Percentiles rank a stretch among this genome's conserved stretches.
Evolutionary conservation across 2,888 invertebrate genomes (phyloP).

Genomic region (Neria commutata): DNA sequence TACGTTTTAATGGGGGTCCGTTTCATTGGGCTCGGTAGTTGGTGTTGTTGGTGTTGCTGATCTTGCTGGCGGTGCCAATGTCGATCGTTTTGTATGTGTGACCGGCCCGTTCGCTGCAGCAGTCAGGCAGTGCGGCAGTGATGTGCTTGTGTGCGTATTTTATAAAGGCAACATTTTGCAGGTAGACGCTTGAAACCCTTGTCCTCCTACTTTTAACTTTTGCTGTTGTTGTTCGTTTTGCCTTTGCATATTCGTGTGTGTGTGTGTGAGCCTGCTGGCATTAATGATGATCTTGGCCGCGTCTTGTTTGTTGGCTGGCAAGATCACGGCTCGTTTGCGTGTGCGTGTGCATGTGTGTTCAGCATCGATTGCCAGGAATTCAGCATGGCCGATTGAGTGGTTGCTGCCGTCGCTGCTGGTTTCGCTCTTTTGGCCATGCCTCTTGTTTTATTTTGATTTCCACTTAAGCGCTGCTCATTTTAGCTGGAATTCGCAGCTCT

Average conservation of each 20-base stretch:
- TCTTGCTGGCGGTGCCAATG: neutral
- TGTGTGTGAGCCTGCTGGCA: constrained; percentile 12
- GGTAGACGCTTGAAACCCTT: constrained; percentile 37
- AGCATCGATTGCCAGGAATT: constrained; percentile 45
- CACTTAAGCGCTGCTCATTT: neutral
- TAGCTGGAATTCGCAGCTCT: too few relatives aligned
- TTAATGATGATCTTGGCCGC: constrained; percentile 20
- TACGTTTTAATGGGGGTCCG: too few relatives aligned
- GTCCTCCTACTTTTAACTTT: constrained; percentile 15
- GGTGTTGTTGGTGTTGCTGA: neutral
- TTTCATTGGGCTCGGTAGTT: too few relatives aligned
- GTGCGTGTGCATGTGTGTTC: constrained; percentile 2
- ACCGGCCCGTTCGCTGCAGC: too few relatives aligned
- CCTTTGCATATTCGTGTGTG: constrained; percentile 13
- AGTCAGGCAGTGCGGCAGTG: too few relatives aligned
- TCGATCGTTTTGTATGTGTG: neutral
- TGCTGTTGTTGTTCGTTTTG: constrained; percentile 14
- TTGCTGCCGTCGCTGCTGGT: constrained; percentile 10
- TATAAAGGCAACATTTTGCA: constrained; percentile 43
- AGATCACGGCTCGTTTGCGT: constrained; percentile 7
- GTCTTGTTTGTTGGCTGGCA: constrained; percentile 1
- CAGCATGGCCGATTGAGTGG: constrained; percentile 56
- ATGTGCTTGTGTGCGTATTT: too few relatives aligned
- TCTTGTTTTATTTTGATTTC: constrained; percentile 1
- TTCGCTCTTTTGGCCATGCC: neutral